Base-by-base conservation (phyloP, 2,888 invertebrate genomes). In the Glaucopsyche alexis region DNA sequence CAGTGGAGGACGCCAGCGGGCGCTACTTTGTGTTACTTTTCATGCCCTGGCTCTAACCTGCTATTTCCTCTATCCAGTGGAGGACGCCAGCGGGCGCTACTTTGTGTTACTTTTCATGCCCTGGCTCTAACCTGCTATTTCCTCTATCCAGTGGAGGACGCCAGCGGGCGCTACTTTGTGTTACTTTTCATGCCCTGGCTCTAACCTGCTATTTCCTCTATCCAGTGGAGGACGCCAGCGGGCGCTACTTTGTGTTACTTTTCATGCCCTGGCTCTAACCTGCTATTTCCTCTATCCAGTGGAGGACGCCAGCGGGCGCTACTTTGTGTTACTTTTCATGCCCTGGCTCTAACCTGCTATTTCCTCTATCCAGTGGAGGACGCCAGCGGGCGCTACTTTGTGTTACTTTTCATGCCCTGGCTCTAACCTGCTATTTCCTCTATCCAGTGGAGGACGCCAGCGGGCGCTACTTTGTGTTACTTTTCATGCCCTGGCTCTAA, bases 111-210 rank as follows among this genome's bases (percentile, higher is more conserved):
- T n/a, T 29, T 29, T 29, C 29, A 29, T 29, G 29, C 3, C 29
- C 29, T 29, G 29, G 29, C 29, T 29, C 29, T 45, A 49, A 71
- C 16, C 11, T 52, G 5, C 47, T 29, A 29, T 29, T 29, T 0
- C 0, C 19, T n/a, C 72, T 75, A 71, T 79, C 1, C 85, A 93
- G 92, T 93, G 92, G 92, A 93, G 73, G 92, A 93, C 76, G 96
- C 96, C 38, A 95, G 96, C 81, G 96, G 96, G 0, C 94, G 96
- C 76, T 96, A 96, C 85, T n/a, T n/a, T n/a, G n/a, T n/a, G n/a
- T n/a, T n/a, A n/a, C n/a, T n/a, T 29, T 29, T 29, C 29, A 29
- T 29, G 29, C 3, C 29, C 29, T 29, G 29, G 29, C 29, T 29
- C 29, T 45, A 49, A 71, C 16, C 11, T 52, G 5, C 47, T 29